Percentiles rank a stretch among this genome's conserved stretches.
Evolutionary conservation across 2,113 vertebrate species (phyloP).

Genomic region (Tympanuchus pallidicinctus): DNA sequence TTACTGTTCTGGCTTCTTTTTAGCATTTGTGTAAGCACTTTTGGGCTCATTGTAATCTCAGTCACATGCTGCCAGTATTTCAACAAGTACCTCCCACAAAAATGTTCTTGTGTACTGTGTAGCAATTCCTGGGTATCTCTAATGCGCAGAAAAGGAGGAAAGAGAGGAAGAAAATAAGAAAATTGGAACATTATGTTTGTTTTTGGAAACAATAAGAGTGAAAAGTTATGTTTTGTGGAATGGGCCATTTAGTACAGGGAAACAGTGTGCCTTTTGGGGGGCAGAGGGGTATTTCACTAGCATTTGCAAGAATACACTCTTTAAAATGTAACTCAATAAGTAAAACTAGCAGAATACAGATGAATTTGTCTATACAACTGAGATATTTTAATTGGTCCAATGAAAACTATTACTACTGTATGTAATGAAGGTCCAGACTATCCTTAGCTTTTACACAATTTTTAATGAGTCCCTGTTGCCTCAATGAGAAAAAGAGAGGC

Average conservation of each 20-base stretch:
- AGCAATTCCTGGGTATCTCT: neutral
- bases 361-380: neutral
- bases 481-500: neutral
- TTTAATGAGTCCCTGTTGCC: neutral
- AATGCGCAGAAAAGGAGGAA: neutral
- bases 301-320: neutral
- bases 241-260: neutral
- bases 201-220: neutral
- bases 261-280: neutral
- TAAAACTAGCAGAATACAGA: neutral
- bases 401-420: neutral
- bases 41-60: neutral
- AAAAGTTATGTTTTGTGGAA: neutral
- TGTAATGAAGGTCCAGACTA: neutral
- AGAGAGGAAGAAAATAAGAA: neutral
- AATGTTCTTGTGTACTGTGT: neutral
- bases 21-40: conserved; percentile 1
- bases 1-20: neutral
- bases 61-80: neutral
- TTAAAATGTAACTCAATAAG: neutral
- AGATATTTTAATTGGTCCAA: neutral
- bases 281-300: accelerated
- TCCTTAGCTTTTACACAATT: neutral
- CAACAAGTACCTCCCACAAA: neutral
- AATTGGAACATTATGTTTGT: neutral